Base-by-base conservation (phyloP, 2,888 invertebrate genomes). In the Fabriciana adippe region DNA sequence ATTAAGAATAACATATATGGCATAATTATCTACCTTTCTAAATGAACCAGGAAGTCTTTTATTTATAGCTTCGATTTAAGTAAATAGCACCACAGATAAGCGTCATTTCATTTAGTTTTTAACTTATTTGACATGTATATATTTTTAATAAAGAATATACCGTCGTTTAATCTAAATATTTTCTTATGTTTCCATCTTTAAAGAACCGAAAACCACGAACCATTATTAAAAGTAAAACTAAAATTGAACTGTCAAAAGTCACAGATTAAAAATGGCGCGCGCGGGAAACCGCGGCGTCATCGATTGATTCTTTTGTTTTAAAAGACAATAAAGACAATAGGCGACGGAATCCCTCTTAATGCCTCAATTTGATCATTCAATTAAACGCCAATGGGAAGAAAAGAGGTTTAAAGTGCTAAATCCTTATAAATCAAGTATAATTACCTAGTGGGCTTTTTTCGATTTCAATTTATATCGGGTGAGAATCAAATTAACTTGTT, bases 281-380 rank as follows among this genome's bases (percentile, higher is more conserved):
- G 69, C 70, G 71, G 72, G 69, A 74, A 75, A 76, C 77, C 80
- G 75, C 77, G 71, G 73, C 72, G 75, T 79, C 81, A 75, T 79
- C 86, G 85, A 87, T 86, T 85, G 87, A 85, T 81, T 77, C 83
- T 85, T 85, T 90, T 90, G 88, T 90, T 85, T 84, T 76, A 81
- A 61, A 61, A 61, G 60, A 75, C 74, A 75, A 78, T 72, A 68
- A 68, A 79, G 80, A 87, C 85, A 88, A 88, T 82, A 75, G 80
- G 66, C 75, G 72, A 73, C 76, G 75, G 76, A 78, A 75, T 73
- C 77, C 73, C 75, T 70, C 77, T 80, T 80, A 82, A 84, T 80
- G 78, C 81, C 79, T 74, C 84, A 86, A 87, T 89, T 87, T 88
- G 83, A 87, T 88, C 90, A 84, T 88, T 86, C 89, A 88, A 90